phyloP scores from a whole-genome alignment of 2,797 vertebrate species.

The Enteromius unitaeniatus region DNA sequence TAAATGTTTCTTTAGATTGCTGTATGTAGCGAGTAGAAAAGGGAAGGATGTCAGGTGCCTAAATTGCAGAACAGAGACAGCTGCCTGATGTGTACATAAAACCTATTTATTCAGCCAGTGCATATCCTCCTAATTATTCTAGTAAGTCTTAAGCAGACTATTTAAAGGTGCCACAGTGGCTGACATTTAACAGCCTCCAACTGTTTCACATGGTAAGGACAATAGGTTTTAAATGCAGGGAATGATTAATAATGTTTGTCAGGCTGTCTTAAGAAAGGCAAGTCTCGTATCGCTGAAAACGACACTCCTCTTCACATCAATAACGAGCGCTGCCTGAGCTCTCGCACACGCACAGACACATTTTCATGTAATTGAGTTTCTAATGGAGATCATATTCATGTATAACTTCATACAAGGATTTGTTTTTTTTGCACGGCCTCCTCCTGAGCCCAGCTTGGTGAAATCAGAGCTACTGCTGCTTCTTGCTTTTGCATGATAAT shows the following conservation, averaged over 20 bases:
- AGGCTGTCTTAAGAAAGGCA: conserved; percentile 27
- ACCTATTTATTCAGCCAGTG: conserved; percentile 53
- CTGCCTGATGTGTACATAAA: conserved; percentile 40
- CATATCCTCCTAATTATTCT: conserved; percentile 49
- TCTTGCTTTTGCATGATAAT: not conserved
- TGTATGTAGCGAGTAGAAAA: conserved; percentile 14
- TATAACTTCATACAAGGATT: conserved; percentile 5
- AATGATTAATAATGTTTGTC: conserved; percentile 22
- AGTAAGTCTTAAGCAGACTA: conserved; percentile 35
- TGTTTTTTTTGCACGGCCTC: not conserved
- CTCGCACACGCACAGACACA: conserved; percentile 31
- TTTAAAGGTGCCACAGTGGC: conserved; percentile 24
- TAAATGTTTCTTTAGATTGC: conserved; percentile 26
- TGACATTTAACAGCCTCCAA: conserved; percentile 28
- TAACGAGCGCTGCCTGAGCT: not conserved
- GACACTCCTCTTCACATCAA: conserved; percentile 40
- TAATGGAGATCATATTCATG: conserved; percentile 5
- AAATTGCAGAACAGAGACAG: conserved; percentile 54
- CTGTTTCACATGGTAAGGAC: conserved; percentile 36
- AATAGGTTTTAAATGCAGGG: conserved; percentile 24
- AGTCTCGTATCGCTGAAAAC: conserved; percentile 35
- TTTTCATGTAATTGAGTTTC: conserved; percentile 14
- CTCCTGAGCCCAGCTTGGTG: not conserved
- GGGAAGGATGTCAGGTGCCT: conserved; percentile 9
- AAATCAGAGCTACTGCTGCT: conserved; percentile 1